Conservation (phyloP, 2,113 vertebrate species). For the Calonectris borealis region DNA sequence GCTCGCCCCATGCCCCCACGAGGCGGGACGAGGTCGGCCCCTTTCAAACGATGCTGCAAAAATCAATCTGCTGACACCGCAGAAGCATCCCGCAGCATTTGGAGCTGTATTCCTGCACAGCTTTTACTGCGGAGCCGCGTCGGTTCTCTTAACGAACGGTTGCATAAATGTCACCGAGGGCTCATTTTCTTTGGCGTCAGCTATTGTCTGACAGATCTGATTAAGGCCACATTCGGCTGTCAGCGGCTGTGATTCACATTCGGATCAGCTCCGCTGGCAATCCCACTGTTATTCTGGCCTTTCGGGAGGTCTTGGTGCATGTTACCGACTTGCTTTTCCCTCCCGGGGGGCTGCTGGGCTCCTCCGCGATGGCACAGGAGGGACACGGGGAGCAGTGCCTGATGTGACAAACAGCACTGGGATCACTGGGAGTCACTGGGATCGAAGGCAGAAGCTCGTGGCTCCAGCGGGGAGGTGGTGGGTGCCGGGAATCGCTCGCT, state of each 20-base stretch:
- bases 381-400: neutral
- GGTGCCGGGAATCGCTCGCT: accelerated
- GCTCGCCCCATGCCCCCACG: neutral
- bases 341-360: neutral
- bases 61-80: neutral
- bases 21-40: neutral
- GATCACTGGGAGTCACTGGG: too few species aligned
- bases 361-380: neutral
- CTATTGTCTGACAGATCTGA: slow-evolving; percentile 22
- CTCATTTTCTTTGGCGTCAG: neutral
- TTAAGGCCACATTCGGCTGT: neutral
- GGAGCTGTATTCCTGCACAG: neutral
- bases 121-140: accelerated
- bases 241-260: neutral
- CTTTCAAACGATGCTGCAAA: neutral
- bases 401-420: neutral
- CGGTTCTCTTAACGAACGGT: neutral
- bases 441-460: accelerated
- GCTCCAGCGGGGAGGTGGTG: neutral
- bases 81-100: neutral
- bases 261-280: neutral
- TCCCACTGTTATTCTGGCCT: neutral
- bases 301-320: neutral
- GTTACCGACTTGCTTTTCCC: neutral
- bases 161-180: neutral